Evolutionary conservation across 2,113 vertebrate species (phyloP).

Genomic region (Tor tambroides): DNA sequence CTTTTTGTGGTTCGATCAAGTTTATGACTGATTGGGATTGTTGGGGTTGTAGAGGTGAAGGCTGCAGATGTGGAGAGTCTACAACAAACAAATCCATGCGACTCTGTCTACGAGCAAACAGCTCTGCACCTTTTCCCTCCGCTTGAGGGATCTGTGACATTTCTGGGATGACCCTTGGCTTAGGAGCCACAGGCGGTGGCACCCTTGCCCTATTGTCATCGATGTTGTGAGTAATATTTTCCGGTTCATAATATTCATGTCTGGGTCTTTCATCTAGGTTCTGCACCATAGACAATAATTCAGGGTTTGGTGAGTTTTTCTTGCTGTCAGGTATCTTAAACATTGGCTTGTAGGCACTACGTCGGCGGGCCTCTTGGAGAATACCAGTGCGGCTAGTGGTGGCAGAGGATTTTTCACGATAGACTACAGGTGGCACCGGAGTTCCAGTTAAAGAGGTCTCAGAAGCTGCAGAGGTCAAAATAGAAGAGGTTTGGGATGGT

Average conservation of each 20-base stretch:
- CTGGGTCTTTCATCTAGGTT: slow-evolving; percentile 89
- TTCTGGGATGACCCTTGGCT: slow-evolving; percentile 79
- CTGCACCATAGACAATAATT: slow-evolving; percentile 91
- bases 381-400: slow-evolving; percentile 85
- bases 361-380: slow-evolving; percentile 85
- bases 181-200: slow-evolving; percentile 89
- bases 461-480: not conserved
- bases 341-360: slow-evolving; percentile 88
- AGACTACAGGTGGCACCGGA: slow-evolving; percentile 28
- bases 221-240: slow-evolving; percentile 71
- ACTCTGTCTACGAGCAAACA: slow-evolving; percentile 93
- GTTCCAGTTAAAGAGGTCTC: slow-evolving; percentile 36
- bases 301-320: slow-evolving; percentile 92
- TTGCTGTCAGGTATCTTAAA: slow-evolving; percentile 85
- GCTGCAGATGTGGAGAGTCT: slow-evolving; percentile 75
- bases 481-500: not conserved
- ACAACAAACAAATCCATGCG: slow-evolving; percentile 93
- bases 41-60: slow-evolving; percentile 59
- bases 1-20: slow-evolving; percentile 65
- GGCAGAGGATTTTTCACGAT: slow-evolving; percentile 17
- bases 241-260: slow-evolving; percentile 53
- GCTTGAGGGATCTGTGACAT: slow-evolving; percentile 80
- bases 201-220: slow-evolving; percentile 82
- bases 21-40: slow-evolving; percentile 49
- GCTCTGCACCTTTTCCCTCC: slow-evolving; percentile 91